A percentile compares a stretch with the other conserved stretches of the same genome.
Evolutionary conservation across 2,888 invertebrate genomes (phyloP).

Genomic region (Margaritifera margaritifera): DNA sequence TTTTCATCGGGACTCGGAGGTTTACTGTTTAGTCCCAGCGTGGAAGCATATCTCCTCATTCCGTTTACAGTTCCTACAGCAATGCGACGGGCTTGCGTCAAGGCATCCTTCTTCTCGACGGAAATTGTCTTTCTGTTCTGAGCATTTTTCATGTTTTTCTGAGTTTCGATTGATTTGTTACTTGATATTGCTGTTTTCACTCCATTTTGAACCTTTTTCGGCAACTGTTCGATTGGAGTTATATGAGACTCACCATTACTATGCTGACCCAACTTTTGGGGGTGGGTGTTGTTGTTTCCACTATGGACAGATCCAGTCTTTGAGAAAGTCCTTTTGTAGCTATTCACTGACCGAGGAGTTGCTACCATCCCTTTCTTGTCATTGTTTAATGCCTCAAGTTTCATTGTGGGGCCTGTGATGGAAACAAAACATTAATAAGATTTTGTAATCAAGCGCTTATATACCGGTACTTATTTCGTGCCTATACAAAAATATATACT

Average conservation of each 20-base stretch:
- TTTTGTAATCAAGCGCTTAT: no score
- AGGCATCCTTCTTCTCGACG: not conserved
- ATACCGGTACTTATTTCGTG: no score
- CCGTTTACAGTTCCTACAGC: slow-evolving; percentile 31
- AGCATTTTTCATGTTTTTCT: slow-evolving; percentile 16
- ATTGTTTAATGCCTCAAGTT: slow-evolving; percentile 7
- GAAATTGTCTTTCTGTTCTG: slow-evolving; percentile 3
- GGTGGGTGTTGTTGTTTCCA: slow-evolving; percentile 31
- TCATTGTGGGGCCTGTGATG: slow-evolving; percentile 4
- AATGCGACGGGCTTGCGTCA: slow-evolving; percentile 13
- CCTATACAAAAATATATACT: no score
- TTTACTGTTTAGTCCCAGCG: slow-evolving; percentile 25
- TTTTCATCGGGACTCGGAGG: slow-evolving; percentile 22
- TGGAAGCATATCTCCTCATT: slow-evolving; percentile 39
- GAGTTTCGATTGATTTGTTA: slow-evolving; percentile 22
- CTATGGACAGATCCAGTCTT: slow-evolving; percentile 30
- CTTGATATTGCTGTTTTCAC: slow-evolving; percentile 20
- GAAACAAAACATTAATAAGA: not conserved
- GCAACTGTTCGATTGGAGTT: not conserved
- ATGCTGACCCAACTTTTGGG: slow-evolving; percentile 12
- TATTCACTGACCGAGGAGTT: slow-evolving; percentile 5
- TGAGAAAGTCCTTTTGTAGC: slow-evolving; percentile 16
- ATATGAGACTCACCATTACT: slow-evolving; percentile 25
- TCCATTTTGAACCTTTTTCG: not conserved
- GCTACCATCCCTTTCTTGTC: slow-evolving; percentile 6